Base-by-base conservation (phyloP, 2,113 vertebrate genomes). In the Neogobius melanostomus region DNA sequence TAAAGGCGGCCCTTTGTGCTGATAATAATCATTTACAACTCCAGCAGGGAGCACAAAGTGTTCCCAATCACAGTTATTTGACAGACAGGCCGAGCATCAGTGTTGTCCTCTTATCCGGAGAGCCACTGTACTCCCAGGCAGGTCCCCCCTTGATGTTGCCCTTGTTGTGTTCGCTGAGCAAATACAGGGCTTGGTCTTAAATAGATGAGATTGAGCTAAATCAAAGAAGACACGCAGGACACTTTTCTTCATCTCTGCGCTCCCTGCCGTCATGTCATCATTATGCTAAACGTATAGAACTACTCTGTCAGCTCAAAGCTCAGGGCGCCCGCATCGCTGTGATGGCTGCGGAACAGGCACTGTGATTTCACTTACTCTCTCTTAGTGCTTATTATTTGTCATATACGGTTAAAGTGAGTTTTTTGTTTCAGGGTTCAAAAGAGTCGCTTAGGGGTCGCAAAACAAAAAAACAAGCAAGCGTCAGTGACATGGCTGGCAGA, bases 1-100 rank as follows among this genome's bases (percentile, higher is more conserved):
- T 91, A 93, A 93, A 92, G 89, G 84, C 85, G 79, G 88, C 84
- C 53, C 85, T 91, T 91, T 90, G 89, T 91, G 85, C 87, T 90
- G 88, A 92, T 93, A 91, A 93, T 93, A 89, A 92, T 94, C 86
- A 92, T 92, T 92, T 90, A 92, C 82, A 82, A 87, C 72, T 72
- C 74, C 69, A 72, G 66, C 68, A 72, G 73, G 74, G 69, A 54
- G 51, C 11, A 68, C 45, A 64, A 69, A 77, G 77, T 69, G 66
- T 53, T 52, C 50, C 59, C 60, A 76, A 66, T 67, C 60, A 68
- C 44, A 66, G 15, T 68, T 64, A 69, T 82, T 82, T 92, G 89
- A 90, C 21, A 64, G 90, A 87, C 88, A 82, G 64, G 57, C 73
- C 54, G 71, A 72, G 76, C 74, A 77, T 84, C 82, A 69, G 36